Evolutionary conservation across 2,888 invertebrate genomes (phyloP), one percentile per base, ranked within the genome.

Genomic region (Chloroclysta siterata): DNA sequence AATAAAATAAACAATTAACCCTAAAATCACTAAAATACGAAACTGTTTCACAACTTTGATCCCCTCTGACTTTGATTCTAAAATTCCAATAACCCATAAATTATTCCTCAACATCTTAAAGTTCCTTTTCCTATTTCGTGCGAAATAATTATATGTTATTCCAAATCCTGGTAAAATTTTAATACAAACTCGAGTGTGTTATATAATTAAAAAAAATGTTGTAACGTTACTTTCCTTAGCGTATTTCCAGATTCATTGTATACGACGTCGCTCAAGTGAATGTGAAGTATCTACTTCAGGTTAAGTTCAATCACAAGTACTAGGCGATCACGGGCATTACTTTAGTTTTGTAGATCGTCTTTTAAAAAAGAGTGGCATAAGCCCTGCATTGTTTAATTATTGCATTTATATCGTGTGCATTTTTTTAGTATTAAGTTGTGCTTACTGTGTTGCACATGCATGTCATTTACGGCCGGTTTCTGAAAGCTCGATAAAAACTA

Each of bases 241-340:
- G 52, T 56, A 57, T 13, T 65, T 41, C 66, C 88, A 95, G 95
- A 91, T 96, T 94, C 80, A 97, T 99, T 87, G 99, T 99, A 0
- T 99, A 99, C 86, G 98, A 99, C 86, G 95, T 97, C 42, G 97
- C 98, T 11, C 99, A 99, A 90, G 97, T 99, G 41, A 97, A 97
- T 76, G 95, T 98, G 66, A 96, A 97, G 80, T 99, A 99, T 83
- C 91, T 99, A 76, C 81, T 99, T 67, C 95, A 96, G 81, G 94
- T 97, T 92, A 95, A 98, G 68, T 99, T 99, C 90, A 96, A 97
- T 69, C 97, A 96, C 87, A 96, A 95, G 61, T 95, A 88, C 77
- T 94, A 84, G 87, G 44, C 33, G n/a, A 50, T 14, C 29, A 54
- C 3, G 14, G 28, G 22, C 33, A 60, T 46, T 58, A 17, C 48